Percentiles rank a stretch among this genome's conserved stretches.
Evolutionary conservation across 2,113 vertebrate genomes (phyloP).

Genomic region (Xenopus laevis): DNA sequence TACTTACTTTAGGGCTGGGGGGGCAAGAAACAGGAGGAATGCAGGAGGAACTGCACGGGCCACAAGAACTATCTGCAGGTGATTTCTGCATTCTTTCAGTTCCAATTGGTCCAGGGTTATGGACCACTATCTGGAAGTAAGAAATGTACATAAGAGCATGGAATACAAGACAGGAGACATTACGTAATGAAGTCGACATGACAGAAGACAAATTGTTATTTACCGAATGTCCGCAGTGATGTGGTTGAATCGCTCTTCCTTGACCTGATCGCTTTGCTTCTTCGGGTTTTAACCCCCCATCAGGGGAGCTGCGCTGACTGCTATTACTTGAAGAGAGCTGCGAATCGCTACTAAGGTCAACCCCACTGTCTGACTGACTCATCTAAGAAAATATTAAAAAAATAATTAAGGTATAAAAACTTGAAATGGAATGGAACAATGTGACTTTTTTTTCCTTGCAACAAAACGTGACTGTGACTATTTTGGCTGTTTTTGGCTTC

Average conservation of each 20-base stretch:
- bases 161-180: constrained; percentile 29
- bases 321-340: constrained; percentile 67
- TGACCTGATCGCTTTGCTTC: constrained; percentile 50
- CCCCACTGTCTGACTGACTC: constrained; percentile 69
- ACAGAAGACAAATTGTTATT: neutral
- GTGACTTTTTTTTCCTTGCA: too few relatives aligned
- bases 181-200: neutral
- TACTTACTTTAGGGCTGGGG: constrained; percentile 14
- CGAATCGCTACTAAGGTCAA: constrained; percentile 68
- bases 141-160: neutral
- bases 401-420: too few relatives aligned
- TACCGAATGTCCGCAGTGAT: constrained; percentile 51
- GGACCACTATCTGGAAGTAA: constrained; percentile 3
- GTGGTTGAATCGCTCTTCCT: constrained; percentile 46
- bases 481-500: too few relatives aligned
- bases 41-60: neutral
- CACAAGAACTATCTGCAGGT: constrained; percentile 32
- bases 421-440: too few relatives aligned
- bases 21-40: neutral
- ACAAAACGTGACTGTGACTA: too few relatives aligned
- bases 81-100: constrained; percentile 56
- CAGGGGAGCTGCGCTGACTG: constrained; percentile 67
- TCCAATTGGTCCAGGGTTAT: constrained; percentile 60
- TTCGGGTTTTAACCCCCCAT: constrained; percentile 59
- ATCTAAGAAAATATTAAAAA: constrained; percentile 48